Base-by-base conservation (phyloP, 2,797 vertebrate species). In the Sebastolobus alascanus region DNA sequence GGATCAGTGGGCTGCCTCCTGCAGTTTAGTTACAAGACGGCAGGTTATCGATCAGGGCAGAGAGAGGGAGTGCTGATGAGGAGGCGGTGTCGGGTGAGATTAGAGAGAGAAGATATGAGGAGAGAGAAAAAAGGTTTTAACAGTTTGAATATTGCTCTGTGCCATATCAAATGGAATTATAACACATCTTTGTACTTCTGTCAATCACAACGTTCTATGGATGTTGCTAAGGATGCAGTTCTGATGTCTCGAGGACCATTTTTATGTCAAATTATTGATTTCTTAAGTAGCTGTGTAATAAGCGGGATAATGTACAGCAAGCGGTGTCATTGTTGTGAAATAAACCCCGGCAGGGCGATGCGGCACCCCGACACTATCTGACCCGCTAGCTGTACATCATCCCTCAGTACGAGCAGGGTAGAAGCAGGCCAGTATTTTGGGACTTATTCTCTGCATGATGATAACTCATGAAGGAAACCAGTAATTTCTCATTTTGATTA, bases 31-130 rank as follows among this genome's bases (percentile, higher is more conserved):
- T 87, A 75, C 83, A 84, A 84, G 83, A 89, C 38, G 35, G 66
- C 73, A 84, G 75, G 65, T 68, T 93, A 94, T 95, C 89, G 90
- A 93, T 93, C 77, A 76, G 56, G 38, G 14, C 77, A 79, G 40
- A 87, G 73, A 35, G 35, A 72, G 63, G 27, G 52, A 63, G 64
- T 7, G 67, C n/a, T 43, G 79, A 83, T 61, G 33, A 76, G 54
- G 56, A 22, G 46, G 61, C 13, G 38, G 56, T 55, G 74, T 80
- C 52, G 37, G 63, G 35, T 68, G 54, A 74, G 69, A 81, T 29
- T 55, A 77, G 25, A 86, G 13, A 37, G n/a, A 73, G 25, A 77
- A 68, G 46, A 65, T 50, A 27, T 46, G 40, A 75, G 50, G 33
- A 67, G 22, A 73, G n/a, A 75, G 16, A 67, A 66, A 66, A 56